Conservation (phyloP, 2,113 vertebrate genomes). For the Dromiciops gliroides region DNA sequence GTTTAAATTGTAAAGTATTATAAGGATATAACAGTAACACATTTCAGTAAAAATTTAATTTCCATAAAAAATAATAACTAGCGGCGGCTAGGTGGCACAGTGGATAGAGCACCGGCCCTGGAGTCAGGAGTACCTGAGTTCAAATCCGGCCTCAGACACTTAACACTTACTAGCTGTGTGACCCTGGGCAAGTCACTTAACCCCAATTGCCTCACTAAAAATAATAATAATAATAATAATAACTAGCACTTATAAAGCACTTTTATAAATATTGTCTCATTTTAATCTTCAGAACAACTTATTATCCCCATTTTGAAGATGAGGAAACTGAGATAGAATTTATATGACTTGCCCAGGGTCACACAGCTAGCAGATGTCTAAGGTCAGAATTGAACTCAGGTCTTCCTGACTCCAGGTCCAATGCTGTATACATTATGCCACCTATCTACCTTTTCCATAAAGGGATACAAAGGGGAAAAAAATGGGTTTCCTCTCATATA, state of each 20-base stretch:
- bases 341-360: not conserved
- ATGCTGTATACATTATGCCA: not conserved
- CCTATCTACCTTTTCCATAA: not conserved
- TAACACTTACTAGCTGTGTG: too few relatives aligned
- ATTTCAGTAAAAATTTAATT: not conserved
- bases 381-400: not conserved
- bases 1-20: not conserved
- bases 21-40: not conserved
- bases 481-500: not conserved
- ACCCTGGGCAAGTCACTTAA: too few relatives aligned
- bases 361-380: not conserved
- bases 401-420: not conserved
- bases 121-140: too few relatives aligned
- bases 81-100: too few relatives aligned
- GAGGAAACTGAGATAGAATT: not conserved
- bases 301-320: not conserved
- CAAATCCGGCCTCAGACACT: too few relatives aligned
- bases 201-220: too few relatives aligned
- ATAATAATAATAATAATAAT: too few relatives aligned
- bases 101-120: too few relatives aligned
- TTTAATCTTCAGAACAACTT: not conserved
- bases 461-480: too few relatives aligned
- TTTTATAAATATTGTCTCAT: not conserved
- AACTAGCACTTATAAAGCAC: not conserved
- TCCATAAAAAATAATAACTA: not conserved